Evolutionary conservation across 2,888 invertebrate species (phyloP).

Genomic region (Sylvicola cinctus): DNA sequence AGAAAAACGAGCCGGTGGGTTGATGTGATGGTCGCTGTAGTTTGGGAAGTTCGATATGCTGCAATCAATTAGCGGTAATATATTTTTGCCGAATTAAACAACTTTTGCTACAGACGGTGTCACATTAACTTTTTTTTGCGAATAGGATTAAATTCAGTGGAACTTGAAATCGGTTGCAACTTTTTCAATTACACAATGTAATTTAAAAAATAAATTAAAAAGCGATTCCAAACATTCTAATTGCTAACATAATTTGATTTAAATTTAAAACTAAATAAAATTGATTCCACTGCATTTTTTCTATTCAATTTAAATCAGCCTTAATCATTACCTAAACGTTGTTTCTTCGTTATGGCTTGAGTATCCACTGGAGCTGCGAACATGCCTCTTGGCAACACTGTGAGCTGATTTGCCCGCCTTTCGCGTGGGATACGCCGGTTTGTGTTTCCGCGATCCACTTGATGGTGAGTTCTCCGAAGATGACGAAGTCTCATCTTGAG

Average conservation of each 20-base stretch:
- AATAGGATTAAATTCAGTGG: too few species aligned
- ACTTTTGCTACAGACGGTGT: too few species aligned
- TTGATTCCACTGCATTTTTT: too few species aligned
- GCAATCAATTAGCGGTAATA: slow-evolving; percentile 12
- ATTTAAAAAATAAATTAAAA: too few species aligned
- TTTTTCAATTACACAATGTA: too few species aligned
- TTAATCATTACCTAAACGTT: slow-evolving; percentile 39
- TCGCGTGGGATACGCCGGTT: slow-evolving; percentile 46
- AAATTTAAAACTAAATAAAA: too few species aligned
- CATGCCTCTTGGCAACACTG: slow-evolving; percentile 41
- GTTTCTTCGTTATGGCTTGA: slow-evolving; percentile 72
- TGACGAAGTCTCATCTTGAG: slow-evolving; percentile 56
- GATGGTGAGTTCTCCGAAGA: slow-evolving; percentile 59
- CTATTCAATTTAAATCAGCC: slow-evolving; percentile 2
- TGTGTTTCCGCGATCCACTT: slow-evolving; percentile 44
- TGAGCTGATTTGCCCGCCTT: slow-evolving; percentile 39
- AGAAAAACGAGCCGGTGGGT: slow-evolving; percentile 72
- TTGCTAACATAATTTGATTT: too few species aligned
- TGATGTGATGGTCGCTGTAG: slow-evolving; percentile 47
- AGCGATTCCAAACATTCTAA: too few species aligned
- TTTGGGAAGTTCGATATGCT: slow-evolving; percentile 62
- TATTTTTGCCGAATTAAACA: too few species aligned
- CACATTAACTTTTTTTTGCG: too few species aligned
- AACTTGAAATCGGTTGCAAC: too few species aligned
- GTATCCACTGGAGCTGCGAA: slow-evolving; percentile 60